Evolutionary conservation across 2,888 invertebrate species (phyloP).

Genomic region (Brachypalpus laphriformis): DNA sequence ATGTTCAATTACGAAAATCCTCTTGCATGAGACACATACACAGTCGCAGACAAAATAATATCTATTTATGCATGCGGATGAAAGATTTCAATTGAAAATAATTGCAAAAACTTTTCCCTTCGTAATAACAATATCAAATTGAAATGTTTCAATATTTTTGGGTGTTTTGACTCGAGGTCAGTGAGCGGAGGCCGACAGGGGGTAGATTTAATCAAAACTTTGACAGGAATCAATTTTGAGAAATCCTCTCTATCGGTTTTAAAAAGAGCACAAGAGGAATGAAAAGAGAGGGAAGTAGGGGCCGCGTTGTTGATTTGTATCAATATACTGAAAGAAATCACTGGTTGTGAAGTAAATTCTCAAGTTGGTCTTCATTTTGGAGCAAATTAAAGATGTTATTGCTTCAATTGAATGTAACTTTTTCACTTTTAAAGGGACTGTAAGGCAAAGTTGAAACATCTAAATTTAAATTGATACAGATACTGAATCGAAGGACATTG

Average conservation of each 20-base stretch:
- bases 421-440: no score
- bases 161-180: neutral
- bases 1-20: slow-evolving; percentile 21
- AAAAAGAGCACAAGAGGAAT: neutral
- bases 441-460: no score
- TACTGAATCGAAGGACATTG: no score
- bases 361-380: no score
- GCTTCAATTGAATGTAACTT: no score
- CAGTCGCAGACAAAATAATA: neutral
- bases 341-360: neutral
- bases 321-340: neutral
- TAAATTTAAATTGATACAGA: no score
- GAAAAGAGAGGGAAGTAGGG: neutral
- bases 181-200: neutral
- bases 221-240: slow-evolving; percentile 29
- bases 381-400: no score
- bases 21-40: neutral
- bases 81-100: slow-evolving; percentile 26
- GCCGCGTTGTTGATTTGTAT: neutral
- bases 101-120: slow-evolving; percentile 35
- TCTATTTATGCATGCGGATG: neutral
- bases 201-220: slow-evolving; percentile 40
- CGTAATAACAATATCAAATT: slow-evolving; percentile 26
- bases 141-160: slow-evolving; percentile 30
- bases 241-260: neutral